phyloP scores from a whole-genome alignment of 2,113 vertebrate species.

The Tragelaphus imberbis region DNA sequence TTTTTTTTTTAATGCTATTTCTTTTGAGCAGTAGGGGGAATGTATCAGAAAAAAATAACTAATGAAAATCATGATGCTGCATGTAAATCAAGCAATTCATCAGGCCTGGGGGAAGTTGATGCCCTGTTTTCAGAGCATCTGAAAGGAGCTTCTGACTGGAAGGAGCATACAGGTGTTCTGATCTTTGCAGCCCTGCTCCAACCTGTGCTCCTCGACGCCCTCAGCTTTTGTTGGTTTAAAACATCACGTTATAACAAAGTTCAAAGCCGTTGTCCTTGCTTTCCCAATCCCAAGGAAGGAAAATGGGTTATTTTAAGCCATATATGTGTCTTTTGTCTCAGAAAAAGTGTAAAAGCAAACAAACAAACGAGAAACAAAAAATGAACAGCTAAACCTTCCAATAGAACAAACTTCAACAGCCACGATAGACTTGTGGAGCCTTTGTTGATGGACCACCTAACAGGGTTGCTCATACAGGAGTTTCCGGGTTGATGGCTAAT shows the following conservation, averaged over 20 bases:
- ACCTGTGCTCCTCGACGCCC: not conserved
- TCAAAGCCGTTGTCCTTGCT: not conserved
- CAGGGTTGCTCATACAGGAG: not conserved
- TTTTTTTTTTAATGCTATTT: no score
- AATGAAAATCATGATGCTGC: not conserved
- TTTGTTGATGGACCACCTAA: not conserved
- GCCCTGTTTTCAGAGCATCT: not conserved
- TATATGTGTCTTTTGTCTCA: not conserved
- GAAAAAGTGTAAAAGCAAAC: not conserved
- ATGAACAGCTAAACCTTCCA: not conserved
- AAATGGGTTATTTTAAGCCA: not conserved
- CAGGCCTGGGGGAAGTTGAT: not conserved
- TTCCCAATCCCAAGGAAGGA: not conserved
- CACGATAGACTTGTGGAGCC: not conserved
- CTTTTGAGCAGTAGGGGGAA: no score
- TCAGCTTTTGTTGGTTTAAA: constrained; percentile 28
- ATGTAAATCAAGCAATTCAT: not conserved
- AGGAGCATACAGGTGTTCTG: not conserved
- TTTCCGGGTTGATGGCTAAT: not conserved
- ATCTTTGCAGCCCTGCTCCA: not conserved
- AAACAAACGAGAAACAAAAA: not conserved
- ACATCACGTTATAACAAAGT: not conserved
- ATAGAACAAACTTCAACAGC: not conserved
- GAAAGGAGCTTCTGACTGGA: not conserved
- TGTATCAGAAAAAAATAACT: not conserved